These are phyloP conservation scores for Rhagologus leucostigma DNA, from an alignment of 2,113 vertebrate species.

Conservation along the genomic window DNA sequence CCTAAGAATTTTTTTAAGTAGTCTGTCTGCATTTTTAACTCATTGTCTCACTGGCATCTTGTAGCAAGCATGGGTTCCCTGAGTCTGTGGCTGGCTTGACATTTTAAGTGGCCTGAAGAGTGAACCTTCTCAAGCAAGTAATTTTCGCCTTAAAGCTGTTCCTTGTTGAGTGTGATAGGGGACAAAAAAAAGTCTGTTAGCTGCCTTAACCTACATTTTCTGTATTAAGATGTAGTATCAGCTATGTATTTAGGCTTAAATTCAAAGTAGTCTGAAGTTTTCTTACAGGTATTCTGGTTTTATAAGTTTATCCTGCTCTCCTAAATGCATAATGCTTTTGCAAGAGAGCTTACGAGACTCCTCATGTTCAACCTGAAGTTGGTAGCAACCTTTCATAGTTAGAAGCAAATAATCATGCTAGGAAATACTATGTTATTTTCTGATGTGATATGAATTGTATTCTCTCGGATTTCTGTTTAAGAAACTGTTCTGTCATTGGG, in stretches of 20 bases:
- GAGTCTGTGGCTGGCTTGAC: neutral
- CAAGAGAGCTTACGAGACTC: neutral
- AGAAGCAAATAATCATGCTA: accelerated
- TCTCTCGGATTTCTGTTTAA: neutral
- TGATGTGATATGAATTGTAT: neutral
- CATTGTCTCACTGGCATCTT: constrained; percentile 3
- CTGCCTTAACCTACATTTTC: neutral
- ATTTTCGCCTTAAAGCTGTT: neutral
- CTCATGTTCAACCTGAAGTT: neutral
- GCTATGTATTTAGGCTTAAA: neutral
- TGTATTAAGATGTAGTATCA: neutral
- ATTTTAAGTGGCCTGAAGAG: neutral
- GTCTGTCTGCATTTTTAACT: constrained; percentile 44
- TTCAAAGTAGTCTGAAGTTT: neutral
- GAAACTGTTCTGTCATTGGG: accelerated
- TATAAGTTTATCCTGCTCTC: neutral
- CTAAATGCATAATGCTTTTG: neutral
- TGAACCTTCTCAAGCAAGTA: neutral
- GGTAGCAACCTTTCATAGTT: neutral
- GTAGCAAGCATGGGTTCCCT: constrained; percentile 8
- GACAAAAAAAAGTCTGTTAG: neutral
- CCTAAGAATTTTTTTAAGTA: constrained; percentile 50
- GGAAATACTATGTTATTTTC: neutral
- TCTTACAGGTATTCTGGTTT: neutral
- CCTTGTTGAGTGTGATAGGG: neutral